phyloP scores from a whole-genome alignment of 2,888 invertebrate genomes.

The Thymelicus acteon region DNA sequence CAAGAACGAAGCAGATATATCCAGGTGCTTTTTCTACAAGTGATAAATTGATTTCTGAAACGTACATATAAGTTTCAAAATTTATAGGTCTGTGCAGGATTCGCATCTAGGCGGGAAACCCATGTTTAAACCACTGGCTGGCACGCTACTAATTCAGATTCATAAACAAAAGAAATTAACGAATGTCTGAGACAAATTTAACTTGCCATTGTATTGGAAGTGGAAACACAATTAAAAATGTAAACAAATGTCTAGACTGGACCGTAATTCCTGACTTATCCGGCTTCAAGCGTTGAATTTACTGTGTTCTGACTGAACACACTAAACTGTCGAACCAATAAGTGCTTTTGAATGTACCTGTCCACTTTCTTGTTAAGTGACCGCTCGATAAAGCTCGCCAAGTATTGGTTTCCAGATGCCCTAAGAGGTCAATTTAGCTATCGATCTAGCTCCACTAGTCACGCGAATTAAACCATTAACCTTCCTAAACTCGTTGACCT shows the following conservation, averaged over 20 bases:
- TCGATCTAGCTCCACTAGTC: constrained; percentile 28
- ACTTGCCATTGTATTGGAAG: neutral
- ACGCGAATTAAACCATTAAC: constrained; percentile 38
- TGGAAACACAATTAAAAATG: neutral
- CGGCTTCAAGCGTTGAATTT: constrained; percentile 16
- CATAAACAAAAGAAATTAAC: too few relatives aligned
- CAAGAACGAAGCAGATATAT: too few relatives aligned
- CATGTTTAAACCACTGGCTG: too few relatives aligned
- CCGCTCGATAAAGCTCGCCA: constrained; percentile 20
- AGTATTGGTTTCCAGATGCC: constrained; percentile 25
- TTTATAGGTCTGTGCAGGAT: too few relatives aligned
- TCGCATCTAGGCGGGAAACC: too few relatives aligned
- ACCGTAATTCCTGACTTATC: constrained; percentile 9
- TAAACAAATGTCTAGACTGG: constrained; percentile 11
- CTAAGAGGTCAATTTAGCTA: constrained; percentile 26
- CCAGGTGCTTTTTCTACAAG: too few relatives aligned
- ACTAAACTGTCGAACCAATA: constrained; percentile 15
- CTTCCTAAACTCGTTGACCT: constrained; percentile 34
- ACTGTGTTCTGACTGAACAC: constrained; percentile 9
- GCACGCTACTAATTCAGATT: too few relatives aligned
- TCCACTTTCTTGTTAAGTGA: constrained; percentile 21
- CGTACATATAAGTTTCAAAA: too few relatives aligned
- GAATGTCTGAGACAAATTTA: too few relatives aligned
- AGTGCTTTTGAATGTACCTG: constrained; percentile 26
- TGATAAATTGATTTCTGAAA: too few relatives aligned